Evolutionary conservation across 2,113 vertebrate genomes (phyloP).

Genomic region (Calidris pugnax): DNA sequence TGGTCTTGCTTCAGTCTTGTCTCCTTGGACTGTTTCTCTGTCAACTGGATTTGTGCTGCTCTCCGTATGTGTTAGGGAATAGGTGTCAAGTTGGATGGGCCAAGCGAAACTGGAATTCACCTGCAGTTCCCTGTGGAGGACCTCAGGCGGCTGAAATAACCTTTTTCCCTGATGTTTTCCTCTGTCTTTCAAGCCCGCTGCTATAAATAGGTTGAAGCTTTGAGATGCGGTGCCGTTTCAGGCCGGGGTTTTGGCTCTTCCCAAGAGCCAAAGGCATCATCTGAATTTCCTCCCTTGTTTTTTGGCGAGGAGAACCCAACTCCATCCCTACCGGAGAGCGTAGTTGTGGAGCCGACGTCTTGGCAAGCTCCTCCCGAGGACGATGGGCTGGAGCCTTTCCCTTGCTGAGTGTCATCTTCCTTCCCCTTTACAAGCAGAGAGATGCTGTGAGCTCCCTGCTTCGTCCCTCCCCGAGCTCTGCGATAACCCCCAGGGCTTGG

Average conservation of each 20-base stretch:
- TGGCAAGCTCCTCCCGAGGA: background rate
- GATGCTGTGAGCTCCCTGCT: background rate
- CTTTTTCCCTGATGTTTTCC: background rate
- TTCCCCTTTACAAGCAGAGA: background rate
- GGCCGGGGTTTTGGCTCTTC: background rate
- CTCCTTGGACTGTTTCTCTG: background rate
- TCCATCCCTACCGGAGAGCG: background rate
- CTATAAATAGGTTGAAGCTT: background rate
- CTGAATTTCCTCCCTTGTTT: background rate
- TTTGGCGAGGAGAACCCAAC: background rate
- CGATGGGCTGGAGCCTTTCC: background rate
- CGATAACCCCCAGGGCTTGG: background rate
- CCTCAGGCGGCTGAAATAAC: background rate
- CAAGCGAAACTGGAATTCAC: background rate
- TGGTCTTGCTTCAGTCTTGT: background rate
- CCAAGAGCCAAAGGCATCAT: background rate
- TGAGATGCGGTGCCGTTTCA: background rate
- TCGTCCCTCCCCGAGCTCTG: background rate
- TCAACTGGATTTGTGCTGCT: background rate
- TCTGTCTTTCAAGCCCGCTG: background rate
- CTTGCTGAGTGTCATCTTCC: accelerated
- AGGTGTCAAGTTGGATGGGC: background rate
- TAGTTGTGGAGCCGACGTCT: accelerated
- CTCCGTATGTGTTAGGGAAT: background rate
- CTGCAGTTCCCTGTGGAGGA: background rate